Base-by-base conservation (phyloP, 2,113 vertebrate genomes). In the Protomyctophum bolini region DNA sequence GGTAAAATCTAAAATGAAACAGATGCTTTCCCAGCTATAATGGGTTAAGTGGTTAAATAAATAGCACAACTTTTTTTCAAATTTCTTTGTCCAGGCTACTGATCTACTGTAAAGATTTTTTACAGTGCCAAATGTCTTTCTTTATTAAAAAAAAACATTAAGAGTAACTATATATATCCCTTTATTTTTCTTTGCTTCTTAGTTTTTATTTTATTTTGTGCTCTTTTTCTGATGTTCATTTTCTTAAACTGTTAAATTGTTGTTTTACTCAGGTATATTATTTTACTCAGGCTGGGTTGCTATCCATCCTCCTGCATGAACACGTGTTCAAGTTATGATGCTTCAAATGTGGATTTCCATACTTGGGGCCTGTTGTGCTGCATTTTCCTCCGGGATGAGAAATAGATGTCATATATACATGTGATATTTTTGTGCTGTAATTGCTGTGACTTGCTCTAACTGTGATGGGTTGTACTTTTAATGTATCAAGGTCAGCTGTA, bases 261-360 rank as follows among this genome's bases (percentile, higher is more conserved):
- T 87, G 82, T 72, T 87, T 72, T 87, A 80, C 88, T 91, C 88
- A 90, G 90, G 90, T 88, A 85, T 83, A 54, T 80, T 65, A 69
- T 78, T 73, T 67, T 68, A 72, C 84, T 85, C 87, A 84, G 88
- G 79, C 85, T 75, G 70, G 72, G 64, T 79, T 80, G 66, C 80
- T 41, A 69, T 80, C 62, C 2, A 75, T 85, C 59, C 28, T 64
- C 74, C 76, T 88, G 83, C 90, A 90, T 90, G 87, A 81, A 68
- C 72, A 66, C 52, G 66, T 79, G 77, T 87, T 85, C 74, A 41
- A 75, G 73, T 72, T 56, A 65, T 70, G 49, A 63, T 68, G 73
- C 84, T 82, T 50, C 68, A 78, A 48, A 58, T 74, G 33, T 72
- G 70, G 82, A 76, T 65, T 75, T 62, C 41, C 54, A 67, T 57